Conservation (phyloP, 64 coral and sea anemone genomes). For the Porites lutea region DNA sequence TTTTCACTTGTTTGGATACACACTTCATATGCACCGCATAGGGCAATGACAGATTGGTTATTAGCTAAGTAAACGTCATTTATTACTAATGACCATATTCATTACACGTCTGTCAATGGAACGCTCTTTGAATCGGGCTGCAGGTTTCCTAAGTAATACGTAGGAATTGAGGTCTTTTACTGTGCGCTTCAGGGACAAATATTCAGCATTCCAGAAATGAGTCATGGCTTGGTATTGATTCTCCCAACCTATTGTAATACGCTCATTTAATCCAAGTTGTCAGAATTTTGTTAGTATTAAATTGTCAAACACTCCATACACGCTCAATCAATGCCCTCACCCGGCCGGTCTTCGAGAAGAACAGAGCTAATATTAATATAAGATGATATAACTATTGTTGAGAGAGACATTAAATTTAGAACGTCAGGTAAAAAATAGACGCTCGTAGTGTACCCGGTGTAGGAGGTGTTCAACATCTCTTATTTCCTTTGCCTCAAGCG, state of each 20-base stretch:
- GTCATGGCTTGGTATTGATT: no score
- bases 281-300: background rate
- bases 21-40: slow-evolving; percentile 5
- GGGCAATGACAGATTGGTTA: slow-evolving; percentile 18
- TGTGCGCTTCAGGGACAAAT: no score
- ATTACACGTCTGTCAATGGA: slow-evolving; percentile 13
- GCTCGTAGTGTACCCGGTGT: no score
- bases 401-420: no score
- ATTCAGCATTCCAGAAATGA: no score
- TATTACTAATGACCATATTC: slow-evolving; percentile 22
- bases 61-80: slow-evolving; percentile 27
- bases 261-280: background rate
- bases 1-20: background rate
- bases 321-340: background rate
- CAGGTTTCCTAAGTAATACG: background rate
- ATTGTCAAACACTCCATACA: background rate
- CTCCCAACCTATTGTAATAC: no score
- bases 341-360: background rate
- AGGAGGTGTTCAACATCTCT: no score
- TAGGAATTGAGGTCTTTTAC: no score
- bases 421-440: no score
- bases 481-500: no score
- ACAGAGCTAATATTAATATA: no score
- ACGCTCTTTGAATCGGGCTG: background rate
- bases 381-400: no score